Evolutionary conservation across 37 sponge, comb jelly and placozoan genomes (phyloP), one percentile per base, ranked within the genome.

Genomic region (Tethya wilhelma): DNA sequence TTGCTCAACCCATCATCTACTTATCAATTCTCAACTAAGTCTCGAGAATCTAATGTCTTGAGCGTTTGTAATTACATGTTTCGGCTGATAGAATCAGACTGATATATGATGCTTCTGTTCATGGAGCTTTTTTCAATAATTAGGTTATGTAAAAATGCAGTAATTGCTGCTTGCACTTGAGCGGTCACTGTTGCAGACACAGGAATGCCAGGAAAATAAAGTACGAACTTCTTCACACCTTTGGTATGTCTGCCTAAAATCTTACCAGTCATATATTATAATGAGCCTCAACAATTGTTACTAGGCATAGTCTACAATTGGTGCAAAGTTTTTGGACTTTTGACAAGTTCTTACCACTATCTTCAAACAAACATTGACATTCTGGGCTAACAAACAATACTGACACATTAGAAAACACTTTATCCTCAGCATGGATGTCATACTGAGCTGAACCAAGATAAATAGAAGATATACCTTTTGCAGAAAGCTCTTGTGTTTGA

Each of bases 391-490:
- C 69, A 68, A 68, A 68, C 7, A 68, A 11, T 19, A 68, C 69
- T 20, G 43, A 68, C 40, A 68, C 69, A 68, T 71, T 30, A 41
- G 33, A 6, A 36, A 68, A 39, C 32, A 39, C 69, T n/a, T 34
- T 68, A 39, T 39, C 43, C 32, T 68, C 69, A 23, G 72, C 44
- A 71, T 41, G 43, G 5, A 33, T 26, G 28, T 71, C 72, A 44
- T 12, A 23, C 46, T 71, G 72, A 71, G 72, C 72, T 44, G 72
- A 71, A 26, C 72, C 72, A 17, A 71, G 32, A 33, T 71, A 71
- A 23, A 71, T 32, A 5, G 72, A 45, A 44, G 49, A 41, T n/a
- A 71, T 71, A 23, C 72, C 72, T 44, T 44, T 26, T 20, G 22
- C 22, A 32, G 8, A 12, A 9, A 60, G 46, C 32, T 71, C 72